These are phyloP conservation scores for Zygaena filipendulae DNA, from an alignment of 2,888 invertebrate species.

Conservation along the genomic window DNA sequence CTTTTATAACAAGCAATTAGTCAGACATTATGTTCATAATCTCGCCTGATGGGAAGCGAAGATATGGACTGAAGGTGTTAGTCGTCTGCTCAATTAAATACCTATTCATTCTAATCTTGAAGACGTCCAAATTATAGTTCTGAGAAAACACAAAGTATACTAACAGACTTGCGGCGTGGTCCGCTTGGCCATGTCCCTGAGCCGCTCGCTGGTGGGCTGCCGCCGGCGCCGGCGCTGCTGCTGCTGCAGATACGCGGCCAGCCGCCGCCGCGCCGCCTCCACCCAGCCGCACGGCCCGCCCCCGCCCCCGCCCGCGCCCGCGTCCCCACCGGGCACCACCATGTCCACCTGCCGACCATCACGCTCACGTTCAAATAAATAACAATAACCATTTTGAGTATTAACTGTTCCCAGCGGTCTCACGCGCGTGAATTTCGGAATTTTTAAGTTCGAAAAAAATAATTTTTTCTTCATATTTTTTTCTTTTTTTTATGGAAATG, in stretches of 20 bases:
- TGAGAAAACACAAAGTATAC: no score
- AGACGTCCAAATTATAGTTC: no score
- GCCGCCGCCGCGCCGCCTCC: conserved; percentile 24
- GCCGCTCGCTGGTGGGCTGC: conserved; percentile 27
- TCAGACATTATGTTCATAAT: not conserved
- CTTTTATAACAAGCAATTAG: conserved; percentile 2
- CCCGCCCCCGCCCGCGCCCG: conserved; percentile 12
- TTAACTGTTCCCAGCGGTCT: no score
- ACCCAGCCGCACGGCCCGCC: conserved; percentile 21
- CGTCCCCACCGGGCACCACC: conserved; percentile 20
- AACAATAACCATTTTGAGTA: no score
- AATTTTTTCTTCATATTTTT: not conserved
- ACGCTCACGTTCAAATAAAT: no score
- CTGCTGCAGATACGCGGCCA: conserved; percentile 31
- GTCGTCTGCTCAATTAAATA: no score
- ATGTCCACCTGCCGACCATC: conserved; percentile 41
- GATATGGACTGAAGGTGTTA: not conserved
- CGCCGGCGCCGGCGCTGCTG: conserved; percentile 33
- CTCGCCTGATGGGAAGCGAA: not conserved
- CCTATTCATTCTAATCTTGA: no score
- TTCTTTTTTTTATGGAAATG: no score
- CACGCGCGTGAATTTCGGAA: no score
- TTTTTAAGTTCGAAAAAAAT: not conserved
- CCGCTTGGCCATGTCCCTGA: conserved; percentile 31
- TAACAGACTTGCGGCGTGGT: conserved; percentile 32